Evolutionary conservation across 2,797 vertebrate species (phyloP).

Genomic region (Sternarchorhynchus goeldii): DNA sequence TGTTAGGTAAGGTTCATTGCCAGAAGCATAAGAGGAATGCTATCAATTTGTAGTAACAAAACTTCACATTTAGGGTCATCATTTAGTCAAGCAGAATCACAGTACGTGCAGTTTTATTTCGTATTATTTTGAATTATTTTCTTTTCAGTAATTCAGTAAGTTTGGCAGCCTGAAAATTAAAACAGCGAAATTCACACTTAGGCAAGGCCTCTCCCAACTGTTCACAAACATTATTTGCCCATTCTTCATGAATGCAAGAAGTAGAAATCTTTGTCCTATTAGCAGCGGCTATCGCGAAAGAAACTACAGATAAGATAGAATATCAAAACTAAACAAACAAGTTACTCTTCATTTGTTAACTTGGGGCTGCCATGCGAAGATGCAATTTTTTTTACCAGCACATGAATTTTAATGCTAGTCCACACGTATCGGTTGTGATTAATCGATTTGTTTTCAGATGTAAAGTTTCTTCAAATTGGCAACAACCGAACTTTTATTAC

Average conservation of each 20-base stretch:
- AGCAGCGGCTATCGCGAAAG: not conserved
- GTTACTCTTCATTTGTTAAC: not conserved
- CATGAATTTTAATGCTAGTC: not conserved
- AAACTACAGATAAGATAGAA: not conserved
- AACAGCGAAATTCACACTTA: not conserved
- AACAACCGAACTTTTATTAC: constrained; percentile 54
- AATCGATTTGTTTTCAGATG: not conserved
- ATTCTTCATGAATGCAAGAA: not conserved
- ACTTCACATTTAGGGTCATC: not conserved
- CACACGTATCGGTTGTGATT: not conserved
- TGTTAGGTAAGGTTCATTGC: too few species aligned
- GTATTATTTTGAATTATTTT: too few species aligned
- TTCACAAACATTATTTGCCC: not conserved
- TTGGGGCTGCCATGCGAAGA: too few species aligned
- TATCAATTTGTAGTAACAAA: not conserved
- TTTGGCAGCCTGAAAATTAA: not conserved
- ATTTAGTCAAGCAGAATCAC: not conserved
- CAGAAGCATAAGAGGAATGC: too few species aligned
- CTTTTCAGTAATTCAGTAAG: not conserved
- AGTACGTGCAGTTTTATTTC: not conserved
- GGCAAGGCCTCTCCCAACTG: not conserved
- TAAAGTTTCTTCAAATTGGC: not conserved
- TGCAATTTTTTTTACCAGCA: not conserved
- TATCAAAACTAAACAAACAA: not conserved
- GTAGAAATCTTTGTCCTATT: not conserved